Evolutionary conservation across 2,113 vertebrate genomes (phyloP), one percentile per base, ranked within the genome.

Genomic region (Nothoprocta pentlandii): DNA sequence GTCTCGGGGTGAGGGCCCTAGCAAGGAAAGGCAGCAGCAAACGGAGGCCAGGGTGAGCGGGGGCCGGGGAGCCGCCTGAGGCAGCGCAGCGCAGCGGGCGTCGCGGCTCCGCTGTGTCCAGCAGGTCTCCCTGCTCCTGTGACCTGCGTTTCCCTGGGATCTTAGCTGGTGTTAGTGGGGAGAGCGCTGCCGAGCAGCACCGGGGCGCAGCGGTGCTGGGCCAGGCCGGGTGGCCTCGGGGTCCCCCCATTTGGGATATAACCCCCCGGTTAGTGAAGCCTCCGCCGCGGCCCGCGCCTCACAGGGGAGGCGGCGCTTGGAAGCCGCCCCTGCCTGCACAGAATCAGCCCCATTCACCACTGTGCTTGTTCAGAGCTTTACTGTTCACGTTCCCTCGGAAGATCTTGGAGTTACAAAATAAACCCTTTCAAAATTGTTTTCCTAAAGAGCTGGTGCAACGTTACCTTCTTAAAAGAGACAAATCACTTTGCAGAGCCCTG

Each of bases 361-460:
- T 97, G 95, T 97, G 96, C 93, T 89, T 92, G 90, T 95, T 95
- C 95, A 95, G 96, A 96, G 91, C 89, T 93, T 87, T 85, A 46
- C 96, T 94, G 63, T 96, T 96, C 95, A 87, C 96, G 93, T 97
- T 96, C 94, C 94, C 14, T 8, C 91, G 94, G 92, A 97, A 74
- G 51, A 96, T 86, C 78, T 89, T 70, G 3, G 80, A 93, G 78
- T 83, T 95, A 90, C 97, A 97, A 97, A 98, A 98, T 94, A 97
- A 98, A 96, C 89, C 97, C 95, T 97, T 97, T 94, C 89, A 96
- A 97, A 95, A 97, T 96, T 96, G 89, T 97, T 97, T 97, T 97
- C 93, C 96, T 97, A 97, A 96, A 96, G 68, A 94, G 61, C 74
- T 95, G 88, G 89, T 97, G 95, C 96, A 98, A 93, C 70, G 34